Evolutionary conservation across 2,888 invertebrate species (phyloP).

Genomic region (Melanostoma scalare): DNA sequence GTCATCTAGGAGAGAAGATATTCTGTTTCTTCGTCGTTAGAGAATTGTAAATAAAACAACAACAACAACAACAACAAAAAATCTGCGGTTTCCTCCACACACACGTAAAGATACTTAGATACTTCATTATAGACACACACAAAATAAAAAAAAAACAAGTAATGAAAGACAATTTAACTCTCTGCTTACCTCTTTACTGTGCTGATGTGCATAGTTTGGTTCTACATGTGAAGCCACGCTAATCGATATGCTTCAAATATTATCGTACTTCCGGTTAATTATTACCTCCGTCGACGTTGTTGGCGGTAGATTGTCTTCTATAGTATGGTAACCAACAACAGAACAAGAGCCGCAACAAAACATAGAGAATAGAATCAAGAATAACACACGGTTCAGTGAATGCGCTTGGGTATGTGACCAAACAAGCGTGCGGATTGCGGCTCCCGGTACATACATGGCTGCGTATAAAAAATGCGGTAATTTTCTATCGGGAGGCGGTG

Average conservation of each 20-base stretch:
- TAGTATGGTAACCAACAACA: conserved; percentile 33
- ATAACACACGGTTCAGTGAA: conserved; percentile 68
- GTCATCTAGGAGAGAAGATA: conserved; percentile 40
- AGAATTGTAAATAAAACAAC: conserved; percentile 33
- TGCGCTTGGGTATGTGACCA: conserved; percentile 66
- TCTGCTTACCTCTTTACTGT: conserved; percentile 32
- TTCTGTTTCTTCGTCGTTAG: conserved; percentile 56
- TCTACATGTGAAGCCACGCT: conserved; percentile 65
- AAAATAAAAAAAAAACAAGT: conserved; percentile 30
- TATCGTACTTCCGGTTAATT: conserved; percentile 73
- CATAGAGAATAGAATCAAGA: conserved; percentile 49
- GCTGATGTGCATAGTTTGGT: neutral
- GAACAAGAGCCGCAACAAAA: conserved; percentile 17
- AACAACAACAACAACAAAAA: conserved; percentile 27
- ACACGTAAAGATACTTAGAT: conserved; percentile 25
- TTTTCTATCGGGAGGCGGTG: conserved; percentile 47
- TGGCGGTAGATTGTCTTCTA: conserved; percentile 64
- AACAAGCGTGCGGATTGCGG: conserved; percentile 58
- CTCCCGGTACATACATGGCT: conserved; percentile 57
- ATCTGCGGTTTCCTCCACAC: conserved; percentile 59
- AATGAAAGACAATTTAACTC: conserved; percentile 45
- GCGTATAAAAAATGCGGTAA: conserved; percentile 63
- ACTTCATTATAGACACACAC: conserved; percentile 34
- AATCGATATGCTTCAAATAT: conserved; percentile 73
- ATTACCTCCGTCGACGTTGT: conserved; percentile 65